Evolutionary conservation across 2,113 vertebrate genomes (phyloP), one percentile per base, ranked within the genome.

Genomic region (Aleadryas rufinucha): DNA sequence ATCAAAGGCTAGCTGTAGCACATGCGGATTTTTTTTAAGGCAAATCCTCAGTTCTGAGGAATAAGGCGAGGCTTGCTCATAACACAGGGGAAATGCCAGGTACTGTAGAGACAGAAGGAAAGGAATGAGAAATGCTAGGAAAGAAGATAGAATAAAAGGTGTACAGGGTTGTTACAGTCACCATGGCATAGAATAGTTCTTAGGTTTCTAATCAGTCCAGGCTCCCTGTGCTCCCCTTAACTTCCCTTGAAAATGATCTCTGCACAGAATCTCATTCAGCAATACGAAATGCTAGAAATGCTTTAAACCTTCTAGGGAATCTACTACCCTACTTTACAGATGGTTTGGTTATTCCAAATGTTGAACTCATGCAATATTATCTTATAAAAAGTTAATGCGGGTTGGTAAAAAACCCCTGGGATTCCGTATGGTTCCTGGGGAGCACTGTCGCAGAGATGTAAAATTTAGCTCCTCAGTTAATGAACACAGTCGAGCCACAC

Each of bases 21-120:
- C 12, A 56, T 35, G 11, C 0, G 0, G 2, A 18, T 3, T 4
- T 26, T 4, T 60, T 70, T 78, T 64, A 87, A 89, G 47, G 15
- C 68, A 52, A 47, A 87, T 74, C 14, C 8, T 19, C 39, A 56
- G 17, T 54, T 24, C 30, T 77, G n/a, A 93, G 60, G 89, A 72
- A 57, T 33, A 74, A 64, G 33, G 4, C 19, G 47, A 54, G 37
- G 20, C 27, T 68, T 87, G 35, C 26, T 64, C 6, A 0, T 37
- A 72, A 44, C 16, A 30, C 11, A 23, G 10, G 13, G 52, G 9
- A 78, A 84, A 57, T 75, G 11, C 5, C 27, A 44, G 47, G 14
- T 35, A 26, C 24, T 68, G 1, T 24, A 42, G 35, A 59, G 21
- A 22, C 15, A 66, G 49, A 82, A 78, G 5, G 13, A 78, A 83